These are phyloP conservation scores for Dasypus novemcinctus DNA, from an alignment of 2,113 vertebrate species.

Conservation along the genomic window DNA sequence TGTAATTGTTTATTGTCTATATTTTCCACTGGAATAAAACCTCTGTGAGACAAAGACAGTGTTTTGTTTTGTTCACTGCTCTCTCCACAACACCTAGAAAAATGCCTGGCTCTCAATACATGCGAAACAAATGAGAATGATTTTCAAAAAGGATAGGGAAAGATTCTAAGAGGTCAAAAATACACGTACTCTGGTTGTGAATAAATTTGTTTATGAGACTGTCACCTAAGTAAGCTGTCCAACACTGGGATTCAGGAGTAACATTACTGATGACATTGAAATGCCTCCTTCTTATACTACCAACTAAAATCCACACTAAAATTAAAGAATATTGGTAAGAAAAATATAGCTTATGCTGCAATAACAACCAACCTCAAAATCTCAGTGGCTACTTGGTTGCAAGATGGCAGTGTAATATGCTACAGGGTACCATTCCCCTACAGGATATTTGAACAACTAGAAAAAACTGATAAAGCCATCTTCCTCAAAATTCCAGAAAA, in stretches of 20 bases:
- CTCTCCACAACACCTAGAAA: background rate
- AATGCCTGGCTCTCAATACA: background rate
- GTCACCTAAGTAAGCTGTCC: background rate
- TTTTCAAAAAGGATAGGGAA: background rate
- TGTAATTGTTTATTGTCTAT: background rate
- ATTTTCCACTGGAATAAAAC: background rate
- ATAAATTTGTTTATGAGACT: background rate
- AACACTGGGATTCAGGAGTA: background rate
- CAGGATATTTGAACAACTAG: no score
- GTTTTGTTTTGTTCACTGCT: background rate
- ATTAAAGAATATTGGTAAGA: background rate
- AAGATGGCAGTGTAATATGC: no score
- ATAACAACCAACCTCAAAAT: background rate
- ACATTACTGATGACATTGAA: background rate
- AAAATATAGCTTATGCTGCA: background rate
- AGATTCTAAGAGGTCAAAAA: background rate
- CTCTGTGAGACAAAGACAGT: background rate
- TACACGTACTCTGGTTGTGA: background rate
- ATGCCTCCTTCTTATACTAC: background rate
- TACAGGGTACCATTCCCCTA: no score
- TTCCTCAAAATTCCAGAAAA: no score
- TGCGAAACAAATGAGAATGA: background rate
- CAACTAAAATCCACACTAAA: background rate
- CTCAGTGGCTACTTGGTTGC: background rate
- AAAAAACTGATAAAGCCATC: no score